These are phyloP conservation scores for Drosophila nr. perissopoda DNA, from an alignment of 2,888 invertebrate genomes.

Conservation along the genomic window DNA sequence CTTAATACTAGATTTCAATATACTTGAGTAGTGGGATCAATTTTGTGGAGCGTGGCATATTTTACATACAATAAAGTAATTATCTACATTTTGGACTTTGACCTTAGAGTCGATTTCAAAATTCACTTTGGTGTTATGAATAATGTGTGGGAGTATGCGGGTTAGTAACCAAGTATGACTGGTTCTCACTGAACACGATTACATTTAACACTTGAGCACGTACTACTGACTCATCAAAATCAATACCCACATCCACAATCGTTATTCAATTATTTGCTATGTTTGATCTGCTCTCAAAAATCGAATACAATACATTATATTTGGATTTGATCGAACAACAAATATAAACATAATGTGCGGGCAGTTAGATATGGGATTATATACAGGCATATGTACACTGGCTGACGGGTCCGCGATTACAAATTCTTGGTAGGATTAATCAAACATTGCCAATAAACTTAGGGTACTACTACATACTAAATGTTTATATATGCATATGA, in stretches of 20 bases:
- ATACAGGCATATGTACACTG: slow-evolving; percentile 53
- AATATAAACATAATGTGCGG: slow-evolving; percentile 19
- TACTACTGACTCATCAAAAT: slow-evolving; percentile 16
- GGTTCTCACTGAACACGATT: slow-evolving; percentile 10
- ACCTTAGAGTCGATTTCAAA: slow-evolving; percentile 38
- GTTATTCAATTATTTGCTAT: slow-evolving; percentile 1
- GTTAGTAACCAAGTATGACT: slow-evolving; percentile 23
- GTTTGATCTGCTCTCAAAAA: background rate
- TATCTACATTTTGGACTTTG: slow-evolving; percentile 34
- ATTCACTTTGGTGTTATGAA: slow-evolving; percentile 72
- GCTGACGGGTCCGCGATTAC: slow-evolving; percentile 47
- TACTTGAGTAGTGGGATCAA: slow-evolving; percentile 35
- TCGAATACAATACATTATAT: slow-evolving; percentile 2
- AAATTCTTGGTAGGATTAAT: slow-evolving; percentile 35
- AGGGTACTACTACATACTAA: slow-evolving; percentile 27
- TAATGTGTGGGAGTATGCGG: slow-evolving; percentile 38
- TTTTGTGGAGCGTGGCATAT: slow-evolving; percentile 35
- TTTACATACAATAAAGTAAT: slow-evolving; percentile 46
- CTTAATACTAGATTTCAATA: slow-evolving; percentile 32
- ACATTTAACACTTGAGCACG: slow-evolving; percentile 39
- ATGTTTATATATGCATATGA: slow-evolving; percentile 28
- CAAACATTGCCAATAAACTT: slow-evolving; percentile 35
- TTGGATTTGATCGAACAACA: slow-evolving; percentile 35
- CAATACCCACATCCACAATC: slow-evolving; percentile 30
- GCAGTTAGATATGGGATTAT: slow-evolving; percentile 30